Percentiles rank a stretch among this genome's conserved stretches.
Conservation (phyloP, 2,797 vertebrate genomes). For the Eospalax fontanierii region DNA sequence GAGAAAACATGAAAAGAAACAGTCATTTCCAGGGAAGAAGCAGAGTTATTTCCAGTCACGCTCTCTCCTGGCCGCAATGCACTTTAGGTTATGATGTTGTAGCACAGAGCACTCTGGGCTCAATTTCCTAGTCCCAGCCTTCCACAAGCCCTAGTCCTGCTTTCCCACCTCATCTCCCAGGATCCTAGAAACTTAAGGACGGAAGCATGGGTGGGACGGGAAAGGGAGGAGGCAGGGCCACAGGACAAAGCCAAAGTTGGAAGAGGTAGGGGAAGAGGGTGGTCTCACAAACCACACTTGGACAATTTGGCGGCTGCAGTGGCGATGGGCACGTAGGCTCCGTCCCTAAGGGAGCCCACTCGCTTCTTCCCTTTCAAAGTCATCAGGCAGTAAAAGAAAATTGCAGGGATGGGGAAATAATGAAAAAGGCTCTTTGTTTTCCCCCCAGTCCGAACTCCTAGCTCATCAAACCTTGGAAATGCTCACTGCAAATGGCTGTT, state of each 20-base stretch:
- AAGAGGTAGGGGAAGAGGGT: not conserved
- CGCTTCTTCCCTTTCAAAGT: conserved; percentile 66
- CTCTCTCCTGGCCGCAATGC: too few species aligned
- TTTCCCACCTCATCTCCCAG: not conserved
- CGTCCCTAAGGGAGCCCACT: conserved; percentile 69
- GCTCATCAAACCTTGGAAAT: conserved; percentile 85
- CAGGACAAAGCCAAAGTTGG: not conserved
- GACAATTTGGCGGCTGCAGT: conserved; percentile 15
- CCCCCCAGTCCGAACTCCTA: conserved; percentile 80
- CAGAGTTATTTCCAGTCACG: not conserved
- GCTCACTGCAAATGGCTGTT: conserved; percentile 80
- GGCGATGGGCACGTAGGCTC: not conserved
- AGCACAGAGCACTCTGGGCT: not conserved
- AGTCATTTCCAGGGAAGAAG: not conserved
- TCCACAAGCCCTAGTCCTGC: too few species aligned
- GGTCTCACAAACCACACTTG: not conserved
- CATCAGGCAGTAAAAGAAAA: conserved; percentile 83
- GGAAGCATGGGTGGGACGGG: not conserved
- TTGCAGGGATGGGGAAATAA: conserved; percentile 84
- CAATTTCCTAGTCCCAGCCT: not conserved
- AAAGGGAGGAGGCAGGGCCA: not conserved
- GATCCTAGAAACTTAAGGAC: not conserved
- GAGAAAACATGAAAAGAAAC: not conserved
- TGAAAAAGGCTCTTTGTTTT: conserved; percentile 83
- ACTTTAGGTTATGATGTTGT: not conserved